Percentiles rank a stretch among this genome's conserved stretches.
Conservation (phyloP, 2,113 vertebrate species). For the Xenotilapia caudafasciata region DNA sequence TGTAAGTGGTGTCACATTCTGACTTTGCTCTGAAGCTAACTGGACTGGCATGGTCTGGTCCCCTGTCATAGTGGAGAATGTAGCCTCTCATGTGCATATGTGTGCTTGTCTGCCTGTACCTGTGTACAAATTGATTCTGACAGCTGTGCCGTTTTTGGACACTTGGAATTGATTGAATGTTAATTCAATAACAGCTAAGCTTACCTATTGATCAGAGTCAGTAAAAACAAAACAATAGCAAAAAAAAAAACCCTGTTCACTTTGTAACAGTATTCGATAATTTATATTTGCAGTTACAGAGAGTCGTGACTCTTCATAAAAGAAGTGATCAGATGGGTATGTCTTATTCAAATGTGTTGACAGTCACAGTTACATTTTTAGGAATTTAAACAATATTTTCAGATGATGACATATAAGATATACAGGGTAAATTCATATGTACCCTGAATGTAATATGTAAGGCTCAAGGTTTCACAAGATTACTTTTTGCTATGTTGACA, state of each 20-base stretch:
- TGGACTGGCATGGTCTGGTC: conserved; percentile 9
- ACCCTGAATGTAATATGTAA: neutral
- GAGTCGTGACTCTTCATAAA: neutral
- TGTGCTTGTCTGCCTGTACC: neutral
- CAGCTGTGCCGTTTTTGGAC: neutral
- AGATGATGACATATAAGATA: neutral
- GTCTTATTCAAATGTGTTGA: neutral
- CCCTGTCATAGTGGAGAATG: neutral
- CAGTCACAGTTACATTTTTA: neutral
- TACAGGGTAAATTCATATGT: neutral
- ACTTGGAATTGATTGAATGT: neutral
- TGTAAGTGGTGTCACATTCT: conserved; percentile 47
- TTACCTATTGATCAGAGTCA: neutral
- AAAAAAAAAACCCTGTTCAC: accelerated
- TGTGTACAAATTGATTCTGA: neutral
- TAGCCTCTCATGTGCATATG: neutral
- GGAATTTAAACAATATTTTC: neutral
- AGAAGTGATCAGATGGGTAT: neutral
- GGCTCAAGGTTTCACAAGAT: neutral
- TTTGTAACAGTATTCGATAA: neutral
- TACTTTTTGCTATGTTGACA: neutral
- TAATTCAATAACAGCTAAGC: neutral
- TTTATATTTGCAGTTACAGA: neutral
- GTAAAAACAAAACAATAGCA: neutral
- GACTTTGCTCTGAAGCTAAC: conserved; percentile 23